A percentile compares a stretch with the other conserved stretches of the same genome.
Conservation (phyloP, 2,113 vertebrate genomes). For the Sphyrna mokarran region DNA sequence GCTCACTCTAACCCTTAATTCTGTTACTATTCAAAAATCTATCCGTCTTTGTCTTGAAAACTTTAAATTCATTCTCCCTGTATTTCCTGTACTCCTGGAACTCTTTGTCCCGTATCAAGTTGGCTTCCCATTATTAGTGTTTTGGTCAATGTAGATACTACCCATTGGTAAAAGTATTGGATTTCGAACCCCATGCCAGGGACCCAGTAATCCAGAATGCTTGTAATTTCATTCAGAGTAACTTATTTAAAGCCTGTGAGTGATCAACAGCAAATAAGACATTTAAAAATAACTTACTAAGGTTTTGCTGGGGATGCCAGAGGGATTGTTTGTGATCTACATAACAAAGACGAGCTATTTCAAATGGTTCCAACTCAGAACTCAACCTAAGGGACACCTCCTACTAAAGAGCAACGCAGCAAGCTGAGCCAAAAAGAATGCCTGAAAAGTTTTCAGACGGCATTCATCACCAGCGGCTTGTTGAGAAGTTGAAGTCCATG, state of each 20-base stretch:
- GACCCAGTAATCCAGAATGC: not conserved
- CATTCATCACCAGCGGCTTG: not conserved
- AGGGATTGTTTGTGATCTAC: not conserved
- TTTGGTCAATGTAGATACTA: not conserved
- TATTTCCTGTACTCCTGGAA: not conserved
- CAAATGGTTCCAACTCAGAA: not conserved
- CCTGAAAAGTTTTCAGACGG: not conserved
- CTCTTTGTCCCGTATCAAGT: not conserved
- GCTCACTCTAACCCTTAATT: too few relatives aligned
- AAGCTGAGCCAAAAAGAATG: not conserved
- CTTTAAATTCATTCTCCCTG: not conserved
- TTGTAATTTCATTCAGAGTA: not conserved
- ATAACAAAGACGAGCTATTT: not conserved
- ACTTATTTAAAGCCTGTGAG: not conserved
- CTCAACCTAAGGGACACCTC: not conserved
- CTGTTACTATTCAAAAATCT: too few relatives aligned
- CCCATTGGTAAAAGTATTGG: not conserved
- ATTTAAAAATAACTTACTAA: not conserved
- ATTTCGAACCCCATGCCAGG: not conserved
- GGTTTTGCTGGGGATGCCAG: not conserved
- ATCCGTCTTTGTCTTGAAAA: too few relatives aligned
- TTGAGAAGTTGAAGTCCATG: not conserved
- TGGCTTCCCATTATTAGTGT: not conserved
- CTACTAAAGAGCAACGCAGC: not conserved
- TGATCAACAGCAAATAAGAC: not conserved